phyloP scores from a whole-genome alignment of 2,888 invertebrate genomes.

The Deilephila elpenor region DNA sequence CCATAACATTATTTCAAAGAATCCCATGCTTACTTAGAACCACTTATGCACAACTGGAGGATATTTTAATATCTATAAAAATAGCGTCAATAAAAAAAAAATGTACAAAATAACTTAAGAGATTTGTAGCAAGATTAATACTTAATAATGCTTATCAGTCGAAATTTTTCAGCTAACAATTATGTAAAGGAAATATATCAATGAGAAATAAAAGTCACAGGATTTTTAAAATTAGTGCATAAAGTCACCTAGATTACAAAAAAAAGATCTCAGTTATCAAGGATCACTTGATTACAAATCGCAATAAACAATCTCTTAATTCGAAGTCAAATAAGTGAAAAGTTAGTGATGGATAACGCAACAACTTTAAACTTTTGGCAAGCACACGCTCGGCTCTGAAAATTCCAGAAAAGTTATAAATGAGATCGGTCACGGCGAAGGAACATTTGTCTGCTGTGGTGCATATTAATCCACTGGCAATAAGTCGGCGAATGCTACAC shows the following conservation, averaged over 20 bases:
- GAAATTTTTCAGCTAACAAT: too few relatives aligned
- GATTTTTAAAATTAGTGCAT: too few relatives aligned
- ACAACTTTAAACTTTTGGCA: conserved; percentile 43
- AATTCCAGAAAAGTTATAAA: conserved; percentile 41
- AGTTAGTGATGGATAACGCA: conserved; percentile 36
- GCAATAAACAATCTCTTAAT: neutral
- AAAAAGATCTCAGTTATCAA: neutral
- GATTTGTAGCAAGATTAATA: too few relatives aligned
- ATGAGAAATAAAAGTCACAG: too few relatives aligned
- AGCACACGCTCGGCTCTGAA: conserved; percentile 37
- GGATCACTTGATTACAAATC: neutral
- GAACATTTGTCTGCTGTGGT: conserved; percentile 39
- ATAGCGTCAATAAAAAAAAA: too few relatives aligned
- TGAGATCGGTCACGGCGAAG: conserved; percentile 33
- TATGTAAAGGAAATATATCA: too few relatives aligned
- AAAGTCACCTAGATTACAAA: too few relatives aligned
- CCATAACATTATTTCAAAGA: conserved; percentile 34
- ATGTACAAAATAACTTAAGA: too few relatives aligned
- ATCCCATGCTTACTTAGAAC: neutral
- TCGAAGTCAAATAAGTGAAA: conserved; percentile 28
- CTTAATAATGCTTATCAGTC: too few relatives aligned
- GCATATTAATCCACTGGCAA: conserved; percentile 33
- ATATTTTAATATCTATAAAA: too few relatives aligned
- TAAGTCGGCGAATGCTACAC: conserved; percentile 29
- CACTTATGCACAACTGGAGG: neutral